A percentile compares a stretch with the other conserved stretches of the same genome.
These are phyloP conservation scores for Nomada goodeniana DNA, from an alignment of 2,888 invertebrate genomes.

Conservation along the genomic window DNA sequence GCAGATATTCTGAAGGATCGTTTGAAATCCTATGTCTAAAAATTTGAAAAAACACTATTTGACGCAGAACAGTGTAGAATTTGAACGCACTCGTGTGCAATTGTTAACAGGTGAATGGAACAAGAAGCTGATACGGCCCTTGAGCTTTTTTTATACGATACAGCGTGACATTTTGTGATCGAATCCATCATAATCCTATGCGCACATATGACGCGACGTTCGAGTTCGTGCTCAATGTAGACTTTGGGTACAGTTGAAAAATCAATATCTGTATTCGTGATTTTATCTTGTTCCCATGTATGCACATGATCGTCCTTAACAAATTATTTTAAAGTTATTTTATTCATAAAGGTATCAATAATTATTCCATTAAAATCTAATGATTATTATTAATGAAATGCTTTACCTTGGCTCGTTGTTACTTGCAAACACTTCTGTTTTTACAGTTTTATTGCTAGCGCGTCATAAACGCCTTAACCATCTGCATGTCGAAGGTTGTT, in stretches of 20 bases:
- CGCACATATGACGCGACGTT: neutral
- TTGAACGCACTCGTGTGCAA: neutral
- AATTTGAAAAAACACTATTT: constrained; percentile 6
- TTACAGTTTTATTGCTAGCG: too few relatives aligned
- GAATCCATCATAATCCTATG: constrained; percentile 22
- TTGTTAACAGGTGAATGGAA: constrained; percentile 13
- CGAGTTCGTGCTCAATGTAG: neutral
- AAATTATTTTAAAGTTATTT: neutral
- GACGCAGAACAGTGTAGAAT: neutral
- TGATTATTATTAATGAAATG: neutral
- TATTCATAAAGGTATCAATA: too few relatives aligned
- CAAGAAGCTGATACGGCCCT: constrained; percentile 22
- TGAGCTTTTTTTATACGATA: neutral
- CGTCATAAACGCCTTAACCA: too few relatives aligned
- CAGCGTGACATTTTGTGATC: constrained; percentile 10
- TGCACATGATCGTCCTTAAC: neutral
- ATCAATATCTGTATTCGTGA: constrained; percentile 8
- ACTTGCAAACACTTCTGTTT: too few relatives aligned
- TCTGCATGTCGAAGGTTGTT: too few relatives aligned
- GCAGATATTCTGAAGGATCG: neutral
- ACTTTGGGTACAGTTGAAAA: constrained; percentile 9
- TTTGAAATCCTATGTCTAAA: neutral
- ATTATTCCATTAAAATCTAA: too few relatives aligned
- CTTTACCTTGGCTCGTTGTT: too few relatives aligned
- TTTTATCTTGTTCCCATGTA: neutral